Conservation (phyloP, 2,888 invertebrate species). For the Gymnoscelis rufifasciata region DNA sequence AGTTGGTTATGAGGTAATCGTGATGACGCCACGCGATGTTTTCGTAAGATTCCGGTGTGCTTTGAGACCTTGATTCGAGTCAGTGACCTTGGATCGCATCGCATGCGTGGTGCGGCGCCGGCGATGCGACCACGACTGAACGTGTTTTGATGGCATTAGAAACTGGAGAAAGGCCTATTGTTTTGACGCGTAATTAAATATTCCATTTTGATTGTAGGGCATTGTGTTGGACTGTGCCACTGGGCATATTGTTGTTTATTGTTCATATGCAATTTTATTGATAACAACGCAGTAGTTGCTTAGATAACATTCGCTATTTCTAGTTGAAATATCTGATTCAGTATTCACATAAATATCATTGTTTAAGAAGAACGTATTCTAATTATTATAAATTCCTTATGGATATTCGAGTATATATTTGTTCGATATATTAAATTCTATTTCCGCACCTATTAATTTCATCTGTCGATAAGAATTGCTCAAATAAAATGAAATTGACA, state of each 20-base stretch:
- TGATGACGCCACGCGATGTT: conserved; percentile 54
- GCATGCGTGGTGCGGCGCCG: conserved; percentile 40
- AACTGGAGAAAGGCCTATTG: conserved; percentile 9
- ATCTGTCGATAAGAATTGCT: too few relatives aligned
- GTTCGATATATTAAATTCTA: too few relatives aligned
- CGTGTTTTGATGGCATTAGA: conserved; percentile 1
- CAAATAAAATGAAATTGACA: too few relatives aligned
- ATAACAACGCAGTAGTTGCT: too few relatives aligned
- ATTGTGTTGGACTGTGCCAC: neutral
- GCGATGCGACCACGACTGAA: conserved; percentile 42
- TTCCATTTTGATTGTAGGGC: neutral
- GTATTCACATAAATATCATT: too few relatives aligned
- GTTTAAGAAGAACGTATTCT: too few relatives aligned
- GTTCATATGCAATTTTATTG: neutral
- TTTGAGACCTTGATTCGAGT: conserved; percentile 49
- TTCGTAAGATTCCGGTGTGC: conserved; percentile 71
- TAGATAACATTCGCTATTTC: too few relatives aligned
- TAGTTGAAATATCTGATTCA: too few relatives aligned
- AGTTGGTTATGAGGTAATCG: conserved; percentile 73
- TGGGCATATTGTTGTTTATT: conserved; percentile 1
- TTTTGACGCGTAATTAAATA: conserved; percentile 2
- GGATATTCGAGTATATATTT: too few relatives aligned
- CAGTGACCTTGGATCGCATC: conserved; percentile 59
- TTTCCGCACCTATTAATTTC: too few relatives aligned
- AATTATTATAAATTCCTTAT: too few relatives aligned